Percentiles rank a stretch among this genome's conserved stretches.
These are phyloP conservation scores for Tinea semifulvella DNA, from an alignment of 2,888 invertebrate species.

Conservation along the genomic window DNA sequence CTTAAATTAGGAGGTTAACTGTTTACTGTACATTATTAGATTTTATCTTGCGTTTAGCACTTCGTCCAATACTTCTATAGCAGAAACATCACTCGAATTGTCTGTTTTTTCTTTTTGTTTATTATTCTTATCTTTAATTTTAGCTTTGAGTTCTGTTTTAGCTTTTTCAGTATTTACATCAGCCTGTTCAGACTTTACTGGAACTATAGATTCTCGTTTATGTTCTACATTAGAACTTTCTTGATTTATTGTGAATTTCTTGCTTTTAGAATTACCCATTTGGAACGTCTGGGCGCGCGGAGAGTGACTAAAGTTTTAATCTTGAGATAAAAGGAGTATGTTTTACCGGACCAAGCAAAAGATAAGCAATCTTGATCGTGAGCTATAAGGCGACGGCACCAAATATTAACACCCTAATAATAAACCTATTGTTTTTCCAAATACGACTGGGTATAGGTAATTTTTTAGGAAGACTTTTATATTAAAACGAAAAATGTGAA, in stretches of 20 bases:
- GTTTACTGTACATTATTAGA: too few species aligned
- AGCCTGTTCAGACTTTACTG: conserved; percentile 23
- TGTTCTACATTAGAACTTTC: conserved; percentile 24
- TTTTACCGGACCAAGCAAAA: conserved; percentile 10
- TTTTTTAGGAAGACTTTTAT: too few species aligned
- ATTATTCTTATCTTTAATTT: not conserved
- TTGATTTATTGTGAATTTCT: conserved; percentile 50
- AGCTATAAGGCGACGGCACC: not conserved
- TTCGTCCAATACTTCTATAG: conserved; percentile 56
- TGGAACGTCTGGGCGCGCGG: conserved; percentile 19
- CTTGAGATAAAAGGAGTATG: not conserved
- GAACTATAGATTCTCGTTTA: conserved; percentile 16
- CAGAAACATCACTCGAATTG: conserved; percentile 56
- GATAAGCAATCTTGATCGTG: conserved; percentile 6
- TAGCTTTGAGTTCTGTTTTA: not conserved
- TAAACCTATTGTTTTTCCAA: too few species aligned
- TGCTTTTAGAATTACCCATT: conserved; percentile 57
- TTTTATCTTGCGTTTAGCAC: too few species aligned
- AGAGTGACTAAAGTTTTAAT: conserved; percentile 1
- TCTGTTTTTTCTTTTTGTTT: conserved; percentile 32
- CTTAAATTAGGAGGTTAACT: too few species aligned
- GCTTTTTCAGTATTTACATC: not conserved
- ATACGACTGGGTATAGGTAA: too few species aligned
- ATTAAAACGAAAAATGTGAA: too few species aligned
- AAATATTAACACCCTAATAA: too few species aligned